Base-by-base conservation (phyloP, 2,888 invertebrate genomes). In the Phoenoteleia sp. region DNA sequence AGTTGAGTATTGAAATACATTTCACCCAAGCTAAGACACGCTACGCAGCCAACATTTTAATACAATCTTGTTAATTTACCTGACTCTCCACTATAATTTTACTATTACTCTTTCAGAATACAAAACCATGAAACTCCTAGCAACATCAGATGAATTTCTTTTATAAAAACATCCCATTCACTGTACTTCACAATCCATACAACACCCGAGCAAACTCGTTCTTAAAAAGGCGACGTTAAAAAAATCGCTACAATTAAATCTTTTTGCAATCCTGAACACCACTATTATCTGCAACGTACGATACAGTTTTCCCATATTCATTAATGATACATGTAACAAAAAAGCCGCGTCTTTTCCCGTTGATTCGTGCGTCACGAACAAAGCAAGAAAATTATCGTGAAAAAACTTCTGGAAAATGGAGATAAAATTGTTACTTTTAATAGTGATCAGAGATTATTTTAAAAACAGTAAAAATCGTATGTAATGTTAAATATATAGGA, bases 251-350 rank as follows among this genome's bases (percentile, higher is more conserved):
- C 36, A 62, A 62, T 25, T 52, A 33, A 52, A 52, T 11, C 52
- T 62, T 74, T 74, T 74, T 62, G 74, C 52, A 39, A n/a, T 62
- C n/a, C 23, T 36, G 49, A 52, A 7, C 25, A 21, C 27, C 27
- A 19, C 47, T 23, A 64, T 64, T 66, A 67, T 47, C 29, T 21
- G 13, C 52, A 11, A 9, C 11, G 2, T 21, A 39, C 54, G 29
- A 23, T 36, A 62, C 49, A 7, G 17, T 62, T 75, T 75, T 64
- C 75, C 64, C 64, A 75, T 52, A 75, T 75, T 75, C 60, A 75
- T 75, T 64, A 74, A 27, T n/a, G 27, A 39, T n/a, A 15, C 19
- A 5, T 9, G 5, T 2, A 45, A 6, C 13, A 23, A 58, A 49
- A 39, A 42, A 36, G 52, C n/a, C n/a, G 42, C 33, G 60, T 19